Percentiles rank a stretch among this genome's conserved stretches.
Evolutionary conservation across 2,113 vertebrate species (phyloP).

Genomic region (Nymphicus hollandicus): DNA sequence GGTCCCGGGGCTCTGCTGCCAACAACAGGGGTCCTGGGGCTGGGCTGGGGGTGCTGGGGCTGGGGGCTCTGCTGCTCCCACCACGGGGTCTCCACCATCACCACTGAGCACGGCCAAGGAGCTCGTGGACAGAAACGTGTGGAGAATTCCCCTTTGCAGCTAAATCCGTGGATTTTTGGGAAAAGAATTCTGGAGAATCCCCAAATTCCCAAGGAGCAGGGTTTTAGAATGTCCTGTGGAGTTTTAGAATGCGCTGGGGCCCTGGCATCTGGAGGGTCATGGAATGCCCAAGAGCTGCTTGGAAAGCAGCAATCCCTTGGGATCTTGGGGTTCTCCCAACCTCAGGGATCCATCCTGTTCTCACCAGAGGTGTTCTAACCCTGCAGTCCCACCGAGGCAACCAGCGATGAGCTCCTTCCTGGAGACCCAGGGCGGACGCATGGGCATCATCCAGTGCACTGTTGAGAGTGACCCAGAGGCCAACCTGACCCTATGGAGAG

Average conservation of each 20-base stretch:
- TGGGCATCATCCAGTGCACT: constrained; percentile 65
- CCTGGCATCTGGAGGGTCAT: neutral
- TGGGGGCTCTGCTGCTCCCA: neutral
- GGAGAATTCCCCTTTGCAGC: neutral
- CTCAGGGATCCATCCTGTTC: fast-evolving
- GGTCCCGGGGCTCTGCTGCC: neutral
- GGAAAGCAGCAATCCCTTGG: neutral
- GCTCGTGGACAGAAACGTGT: fast-evolving
- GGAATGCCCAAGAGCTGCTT: neutral
- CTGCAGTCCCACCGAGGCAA: constrained; percentile 58
- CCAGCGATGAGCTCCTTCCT: constrained; percentile 59
- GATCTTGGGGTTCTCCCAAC: neutral
- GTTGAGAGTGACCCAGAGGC: constrained; percentile 71
- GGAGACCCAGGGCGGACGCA: constrained; percentile 2
- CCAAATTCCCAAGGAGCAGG: neutral
- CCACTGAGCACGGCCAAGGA: fast-evolving
- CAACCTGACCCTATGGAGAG: constrained; percentile 36
- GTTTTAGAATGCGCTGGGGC: neutral
- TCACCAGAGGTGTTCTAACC: neutral
- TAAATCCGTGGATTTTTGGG: neutral
- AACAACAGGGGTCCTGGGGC: neutral
- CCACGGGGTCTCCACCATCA: fast-evolving
- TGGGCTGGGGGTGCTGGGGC: neutral
- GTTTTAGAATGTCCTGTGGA: neutral
- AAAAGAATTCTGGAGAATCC: neutral